Base-by-base conservation (phyloP, 2,888 invertebrate genomes). In the Athalia cordata region DNA sequence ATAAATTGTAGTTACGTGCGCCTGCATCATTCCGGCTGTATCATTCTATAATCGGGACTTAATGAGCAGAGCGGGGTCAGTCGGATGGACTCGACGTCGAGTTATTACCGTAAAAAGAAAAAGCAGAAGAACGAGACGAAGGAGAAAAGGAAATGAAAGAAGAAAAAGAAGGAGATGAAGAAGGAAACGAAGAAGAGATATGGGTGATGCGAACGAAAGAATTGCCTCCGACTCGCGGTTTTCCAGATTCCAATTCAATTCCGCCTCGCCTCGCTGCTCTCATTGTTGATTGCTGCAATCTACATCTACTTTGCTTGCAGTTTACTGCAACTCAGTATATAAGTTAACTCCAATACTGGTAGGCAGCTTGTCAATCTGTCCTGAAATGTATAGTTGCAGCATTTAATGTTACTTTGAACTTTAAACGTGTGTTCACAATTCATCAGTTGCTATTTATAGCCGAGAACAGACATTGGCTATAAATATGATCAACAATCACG, bases 1-100 rank as follows among this genome's bases (percentile, higher is more conserved):
- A 88, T 88, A 88, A 87, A 89, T 86, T 87, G 84, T 87, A 86
- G 84, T 87, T 86, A 86, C 87, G 83, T 84, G 84, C 82, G 80
- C 81, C 81, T 75, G 75, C 75, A 75, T 75, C 75, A 75, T 75
- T 75, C 50, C 52, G 82, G 82, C 82, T 85, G 85, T 86, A 85
- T 85, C 85, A 87, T 86, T 88, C 85, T 83, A 83, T 82, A 83
- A 83, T 82, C 83, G 83, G 79, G 83, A 75, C 83, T 85, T 84
- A 85, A 85, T 86, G 84, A 75, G 75, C 84, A 84, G 81, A 84
- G 81, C 81, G 81, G 72, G 76, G 81, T 81, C 81, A 81, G 81
- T 82, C 81, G 81, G 80, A 81, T 79, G 81, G 80, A 83, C 79
- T 79, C 81, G 43, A 57, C 15, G 7, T 57, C 29, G 59, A 55